Evolutionary conservation across 2,888 invertebrate genomes (phyloP).

Genomic region (Lasioglossum calceatum): DNA sequence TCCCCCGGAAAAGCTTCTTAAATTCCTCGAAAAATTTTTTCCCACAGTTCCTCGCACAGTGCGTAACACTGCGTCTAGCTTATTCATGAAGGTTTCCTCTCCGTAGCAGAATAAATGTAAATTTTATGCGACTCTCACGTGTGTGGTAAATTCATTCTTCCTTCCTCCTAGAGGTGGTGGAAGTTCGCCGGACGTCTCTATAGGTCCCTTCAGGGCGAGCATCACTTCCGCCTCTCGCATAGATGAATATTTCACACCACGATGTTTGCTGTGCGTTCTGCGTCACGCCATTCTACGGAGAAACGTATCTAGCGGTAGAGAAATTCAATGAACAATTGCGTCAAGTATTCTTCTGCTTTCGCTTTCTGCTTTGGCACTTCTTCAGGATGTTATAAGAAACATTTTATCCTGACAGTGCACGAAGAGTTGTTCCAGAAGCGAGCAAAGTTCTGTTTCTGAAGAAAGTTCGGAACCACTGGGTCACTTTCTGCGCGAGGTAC

Average conservation of each 20-base stretch:
- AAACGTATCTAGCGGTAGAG: no score
- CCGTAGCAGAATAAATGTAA: neutral
- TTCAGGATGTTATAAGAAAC: neutral
- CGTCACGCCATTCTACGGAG: neutral
- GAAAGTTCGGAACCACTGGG: neutral
- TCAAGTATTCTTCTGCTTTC: neutral
- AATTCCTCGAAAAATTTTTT: no score
- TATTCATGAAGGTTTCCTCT: neutral
- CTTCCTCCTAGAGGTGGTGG: neutral
- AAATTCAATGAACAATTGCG: neutral
- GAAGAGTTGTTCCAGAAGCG: neutral
- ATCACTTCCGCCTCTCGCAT: neutral
- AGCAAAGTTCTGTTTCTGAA: neutral
- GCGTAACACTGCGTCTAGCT: neutral
- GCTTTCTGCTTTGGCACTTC: neutral
- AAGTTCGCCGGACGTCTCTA: constrained; percentile 7
- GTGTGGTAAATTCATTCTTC: neutral
- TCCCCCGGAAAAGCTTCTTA: neutral
- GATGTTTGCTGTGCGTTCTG: constrained; percentile 3
- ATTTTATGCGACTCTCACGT: neutral
- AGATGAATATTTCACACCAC: constrained; percentile 2
- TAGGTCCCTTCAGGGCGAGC: neutral
- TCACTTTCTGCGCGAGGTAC: neutral
- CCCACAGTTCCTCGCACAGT: neutral
- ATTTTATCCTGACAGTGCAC: neutral